phyloP scores from a whole-genome alignment of 1,140 invertebrate genomes.

The Cataglyphis hispanica region DNA sequence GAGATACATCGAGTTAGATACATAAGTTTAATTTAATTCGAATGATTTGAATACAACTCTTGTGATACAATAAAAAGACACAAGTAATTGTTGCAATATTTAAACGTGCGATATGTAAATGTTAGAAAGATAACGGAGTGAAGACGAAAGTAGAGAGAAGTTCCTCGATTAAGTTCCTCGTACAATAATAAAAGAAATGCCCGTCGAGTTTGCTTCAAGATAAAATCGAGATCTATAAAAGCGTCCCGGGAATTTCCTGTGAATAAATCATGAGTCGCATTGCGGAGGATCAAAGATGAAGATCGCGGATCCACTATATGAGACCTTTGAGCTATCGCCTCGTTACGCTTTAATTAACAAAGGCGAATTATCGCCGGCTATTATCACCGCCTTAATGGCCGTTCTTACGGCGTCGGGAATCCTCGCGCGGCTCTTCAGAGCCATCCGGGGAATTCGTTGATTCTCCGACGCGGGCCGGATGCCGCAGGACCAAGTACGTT shows the following conservation, averaged over 20 bases:
- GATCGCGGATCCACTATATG: conserved; percentile 54
- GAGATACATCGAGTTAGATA: neutral
- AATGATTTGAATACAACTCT: neutral
- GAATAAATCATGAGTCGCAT: conserved; percentile 61
- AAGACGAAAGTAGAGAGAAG: neutral
- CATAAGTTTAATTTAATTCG: neutral
- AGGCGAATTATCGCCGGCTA: conserved; percentile 71
- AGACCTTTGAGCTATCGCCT: conserved; percentile 61
- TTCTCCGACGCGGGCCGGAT: conserved; percentile 50
- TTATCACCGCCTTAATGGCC: conserved; percentile 70
- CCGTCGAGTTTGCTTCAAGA: conserved; percentile 17
- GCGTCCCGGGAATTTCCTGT: conserved; percentile 40
- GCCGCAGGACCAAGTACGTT: conserved; percentile 41
- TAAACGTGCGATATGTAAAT: neutral
- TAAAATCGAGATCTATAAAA: conserved; percentile 51
- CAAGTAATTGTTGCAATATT: neutral
- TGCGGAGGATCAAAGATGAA: conserved; percentile 59
- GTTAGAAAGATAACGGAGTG: neutral
- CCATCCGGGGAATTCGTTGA: conserved; percentile 74
- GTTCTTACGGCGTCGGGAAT: conserved; percentile 70
- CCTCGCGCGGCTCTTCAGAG: conserved; percentile 68
- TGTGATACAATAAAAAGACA: neutral
- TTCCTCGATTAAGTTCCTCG: neutral
- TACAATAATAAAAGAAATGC: conserved; percentile 24
- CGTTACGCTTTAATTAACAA: conserved; percentile 70